These are phyloP conservation scores for Arrhamphus sclerolepis DNA, from an alignment of 2,797 vertebrate species.

Conservation along the genomic window DNA sequence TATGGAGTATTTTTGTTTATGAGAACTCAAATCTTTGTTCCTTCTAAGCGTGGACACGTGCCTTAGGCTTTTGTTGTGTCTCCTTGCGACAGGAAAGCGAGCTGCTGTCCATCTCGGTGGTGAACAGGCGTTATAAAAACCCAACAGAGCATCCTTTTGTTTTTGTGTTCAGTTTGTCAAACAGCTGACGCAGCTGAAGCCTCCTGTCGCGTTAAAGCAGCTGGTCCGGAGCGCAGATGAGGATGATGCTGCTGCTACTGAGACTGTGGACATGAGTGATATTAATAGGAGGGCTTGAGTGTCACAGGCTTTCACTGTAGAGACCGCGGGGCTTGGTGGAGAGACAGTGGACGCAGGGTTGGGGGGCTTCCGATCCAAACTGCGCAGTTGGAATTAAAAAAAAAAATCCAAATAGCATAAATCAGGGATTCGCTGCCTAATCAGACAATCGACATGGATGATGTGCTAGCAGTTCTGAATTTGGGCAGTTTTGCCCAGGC, in stretches of 20 bases:
- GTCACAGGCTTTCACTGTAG: conserved; percentile 68
- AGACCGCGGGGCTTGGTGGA: conserved; percentile 67
- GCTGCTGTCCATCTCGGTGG: not conserved
- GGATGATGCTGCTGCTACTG: conserved; percentile 40
- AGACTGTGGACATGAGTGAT: conserved; percentile 66
- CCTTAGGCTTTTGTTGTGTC: not conserved
- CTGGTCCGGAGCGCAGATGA: conserved; percentile 36
- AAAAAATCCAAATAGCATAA: not conserved
- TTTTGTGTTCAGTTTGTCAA: not conserved
- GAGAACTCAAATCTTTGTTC: not conserved
- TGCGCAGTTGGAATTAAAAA: conserved; percentile 58
- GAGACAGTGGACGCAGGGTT: conserved; percentile 58
- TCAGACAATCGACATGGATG: conserved; percentile 73
- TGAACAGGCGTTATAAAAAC: not conserved
- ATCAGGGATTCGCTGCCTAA: conserved; percentile 3
- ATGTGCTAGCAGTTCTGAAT: conserved; percentile 84
- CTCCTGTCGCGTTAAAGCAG: conserved; percentile 33
- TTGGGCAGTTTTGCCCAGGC: conserved; percentile 87
- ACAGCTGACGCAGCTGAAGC: conserved; percentile 6
- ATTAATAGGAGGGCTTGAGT: conserved; percentile 83
- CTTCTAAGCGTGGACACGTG: not conserved
- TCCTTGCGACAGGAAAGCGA: not conserved
- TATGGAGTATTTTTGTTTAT: conserved; percentile 2
- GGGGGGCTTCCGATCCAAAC: conserved; percentile 54
- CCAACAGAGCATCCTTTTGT: conserved; percentile 9